Percentiles rank a stretch among this genome's conserved stretches.
Conservation (phyloP, 2,113 vertebrate species). For the Ceyx melanurus region DNA sequence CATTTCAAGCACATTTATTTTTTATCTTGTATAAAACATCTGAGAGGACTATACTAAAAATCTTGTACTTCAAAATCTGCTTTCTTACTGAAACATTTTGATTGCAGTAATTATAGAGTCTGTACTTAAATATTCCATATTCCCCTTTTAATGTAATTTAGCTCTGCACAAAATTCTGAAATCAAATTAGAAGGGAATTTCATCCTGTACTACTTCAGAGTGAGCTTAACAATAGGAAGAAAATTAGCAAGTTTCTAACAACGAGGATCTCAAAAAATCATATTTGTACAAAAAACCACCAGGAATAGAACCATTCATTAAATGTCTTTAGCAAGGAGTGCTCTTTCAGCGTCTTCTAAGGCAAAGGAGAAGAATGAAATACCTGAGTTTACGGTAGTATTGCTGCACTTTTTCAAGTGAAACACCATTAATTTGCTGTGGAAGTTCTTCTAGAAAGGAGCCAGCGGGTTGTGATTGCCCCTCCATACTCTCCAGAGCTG, state of each 20-base stretch:
- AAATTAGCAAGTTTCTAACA: not conserved
- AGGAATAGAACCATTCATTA: not conserved
- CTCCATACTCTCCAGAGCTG: constrained; percentile 88
- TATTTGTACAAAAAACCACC: not conserved
- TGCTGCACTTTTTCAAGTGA: constrained; percentile 94
- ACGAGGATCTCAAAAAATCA: not conserved
- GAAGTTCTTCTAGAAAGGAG: constrained; percentile 83
- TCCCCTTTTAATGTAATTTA: not conserved
- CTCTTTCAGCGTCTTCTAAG: not conserved
- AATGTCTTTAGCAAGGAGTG: not conserved
- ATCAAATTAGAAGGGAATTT: not conserved
- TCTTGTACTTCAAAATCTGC: not conserved
- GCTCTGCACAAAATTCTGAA: not conserved
- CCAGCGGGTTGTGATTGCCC: constrained; percentile 77
- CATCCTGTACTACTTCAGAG: not conserved
- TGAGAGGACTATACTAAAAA: not conserved
- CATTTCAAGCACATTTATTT: not conserved
- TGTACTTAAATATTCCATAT: not conserved
- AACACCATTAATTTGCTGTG: constrained; percentile 88
- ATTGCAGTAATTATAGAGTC: not conserved
- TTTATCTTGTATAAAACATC: not conserved
- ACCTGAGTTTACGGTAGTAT: constrained; percentile 98
- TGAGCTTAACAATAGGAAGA: not conserved
- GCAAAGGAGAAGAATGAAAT: not conserved
- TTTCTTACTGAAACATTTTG: not conserved